Evolutionary conservation across 2,113 vertebrate genomes (phyloP).

Genomic region (Ageneiosus marmoratus): DNA sequence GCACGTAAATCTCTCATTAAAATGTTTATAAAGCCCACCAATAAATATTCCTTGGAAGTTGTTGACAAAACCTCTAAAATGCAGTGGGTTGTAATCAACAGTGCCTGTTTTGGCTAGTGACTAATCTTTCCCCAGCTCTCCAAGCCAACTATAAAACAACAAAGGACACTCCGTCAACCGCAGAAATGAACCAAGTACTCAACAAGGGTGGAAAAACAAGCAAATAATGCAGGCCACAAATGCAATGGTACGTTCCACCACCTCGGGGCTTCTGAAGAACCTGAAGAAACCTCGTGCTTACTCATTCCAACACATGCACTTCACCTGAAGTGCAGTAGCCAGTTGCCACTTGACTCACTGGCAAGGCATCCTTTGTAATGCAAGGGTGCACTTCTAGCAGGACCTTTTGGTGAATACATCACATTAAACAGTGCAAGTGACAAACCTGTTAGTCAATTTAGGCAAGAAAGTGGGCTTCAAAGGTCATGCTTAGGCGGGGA

Average conservation of each 20-base stretch:
- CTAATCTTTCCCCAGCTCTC: slow-evolving; percentile 32
- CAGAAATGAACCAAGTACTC: slow-evolving; percentile 10
- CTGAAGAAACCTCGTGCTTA: slow-evolving; percentile 1
- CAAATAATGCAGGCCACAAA: slow-evolving; percentile 9
- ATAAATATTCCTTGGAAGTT: slow-evolving; percentile 39
- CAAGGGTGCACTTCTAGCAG: background rate
- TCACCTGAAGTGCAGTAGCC: slow-evolving; percentile 27
- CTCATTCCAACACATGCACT: slow-evolving; percentile 6
- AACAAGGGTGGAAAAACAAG: slow-evolving; percentile 35
- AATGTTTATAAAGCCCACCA: slow-evolving; percentile 31
- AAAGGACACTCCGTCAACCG: slow-evolving; percentile 22
- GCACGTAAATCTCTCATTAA: slow-evolving; percentile 24
- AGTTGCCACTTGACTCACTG: slow-evolving; percentile 10
- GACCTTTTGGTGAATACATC: background rate
- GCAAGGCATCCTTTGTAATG: background rate
- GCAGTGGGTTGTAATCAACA: slow-evolving; percentile 37
- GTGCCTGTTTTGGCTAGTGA: slow-evolving; percentile 36
- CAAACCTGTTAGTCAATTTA: slow-evolving; percentile 7
- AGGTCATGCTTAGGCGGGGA: slow-evolving; percentile 25
- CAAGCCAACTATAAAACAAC: slow-evolving; percentile 37
- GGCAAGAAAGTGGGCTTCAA: slow-evolving; percentile 31
- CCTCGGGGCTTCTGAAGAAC: background rate
- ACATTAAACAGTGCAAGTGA: slow-evolving; percentile 2
- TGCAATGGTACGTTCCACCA: slow-evolving; percentile 8
- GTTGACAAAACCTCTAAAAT: slow-evolving; percentile 35